Evolutionary conservation across 1,140 invertebrate species (phyloP).

Genomic region (Caenorhabditis tropicalis): DNA sequence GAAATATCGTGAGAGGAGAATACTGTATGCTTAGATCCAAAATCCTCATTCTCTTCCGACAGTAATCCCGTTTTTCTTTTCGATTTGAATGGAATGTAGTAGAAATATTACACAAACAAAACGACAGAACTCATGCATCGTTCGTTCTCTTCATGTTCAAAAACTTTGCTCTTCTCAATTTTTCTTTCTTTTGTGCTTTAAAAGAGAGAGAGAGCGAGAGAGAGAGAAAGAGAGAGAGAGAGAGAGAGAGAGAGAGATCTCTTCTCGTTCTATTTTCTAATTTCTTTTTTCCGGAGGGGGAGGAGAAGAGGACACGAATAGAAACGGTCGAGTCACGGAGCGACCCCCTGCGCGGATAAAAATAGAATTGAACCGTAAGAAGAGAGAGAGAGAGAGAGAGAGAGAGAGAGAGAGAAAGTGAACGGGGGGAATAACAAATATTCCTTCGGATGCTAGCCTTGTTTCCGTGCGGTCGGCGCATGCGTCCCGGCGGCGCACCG

Average conservation of each 20-base stretch:
- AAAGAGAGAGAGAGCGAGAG: too few relatives aligned
- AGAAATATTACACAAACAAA: background rate
- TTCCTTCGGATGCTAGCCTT: background rate
- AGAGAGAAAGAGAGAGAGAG: too few relatives aligned
- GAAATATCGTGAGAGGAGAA: too few relatives aligned
- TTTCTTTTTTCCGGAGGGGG: background rate
- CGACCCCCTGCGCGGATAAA: conserved; percentile 9
- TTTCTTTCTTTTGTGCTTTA: background rate
- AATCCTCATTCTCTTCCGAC: background rate
- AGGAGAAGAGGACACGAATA: conserved; percentile 32
- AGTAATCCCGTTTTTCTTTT: background rate
- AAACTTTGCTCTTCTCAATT: background rate
- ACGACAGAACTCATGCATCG: background rate
- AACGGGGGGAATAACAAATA: conserved; percentile 8
- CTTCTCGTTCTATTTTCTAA: conserved; percentile 35
- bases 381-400: background rate
- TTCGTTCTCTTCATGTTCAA: background rate
- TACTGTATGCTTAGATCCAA: background rate
- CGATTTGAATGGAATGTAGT: background rate
- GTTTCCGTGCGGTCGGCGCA: conserved; percentile 21
- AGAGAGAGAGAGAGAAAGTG: background rate
- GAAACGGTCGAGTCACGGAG: conserved; percentile 42
- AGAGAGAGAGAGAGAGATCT: too few relatives aligned
- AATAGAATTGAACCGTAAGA: background rate
- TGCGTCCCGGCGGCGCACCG: background rate